Evolutionary conservation across 2,797 vertebrate species (phyloP), one percentile per base, ranked within the genome.

Genomic region (Gila robusta): DNA sequence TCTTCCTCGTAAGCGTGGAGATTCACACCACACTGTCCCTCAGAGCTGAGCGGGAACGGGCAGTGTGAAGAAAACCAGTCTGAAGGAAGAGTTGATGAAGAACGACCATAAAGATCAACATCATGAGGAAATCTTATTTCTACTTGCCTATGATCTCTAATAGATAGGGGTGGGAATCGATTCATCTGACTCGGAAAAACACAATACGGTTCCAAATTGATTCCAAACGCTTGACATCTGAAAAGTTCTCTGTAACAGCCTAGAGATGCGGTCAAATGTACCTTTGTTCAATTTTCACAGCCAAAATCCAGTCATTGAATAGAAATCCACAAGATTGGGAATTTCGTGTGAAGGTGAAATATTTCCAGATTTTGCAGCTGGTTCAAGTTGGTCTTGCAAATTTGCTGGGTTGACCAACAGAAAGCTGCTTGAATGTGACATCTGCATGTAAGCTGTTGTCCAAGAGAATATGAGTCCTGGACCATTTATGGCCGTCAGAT

Each of bases 1-100:
- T 80, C 81, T 73, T 79, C 74, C 85, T 85, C 56, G 28, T 56
- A 83, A 83, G 74, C 73, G 49, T 77, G 84, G 14, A 67, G 84
- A 87, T 79, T 86, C 74, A 69, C 73, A 70, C 79, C 79, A 77
- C 28, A 6, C 47, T 49, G 59, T 70, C 70, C 77, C 64, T 66
- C 26, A 73, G 26, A 84, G 37, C 83, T 41, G n/a, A 82, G 81
- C 37, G 1, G 32, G 14, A 70, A 78, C 6, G 47, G n/a, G 64
- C 71, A 70, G 84, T 35, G 72, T 66, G 71, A 52, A 73, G 44
- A 54, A 88, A 79, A 79, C 19, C 16, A 16, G 69, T 28, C 76
- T 64, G 28, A 81, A 71, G 54, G 77, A 81, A 54, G 32, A 64
- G 39, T 77, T 77, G 14, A 64, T 73, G 72, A 39, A 56, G 37